These are phyloP conservation scores for Malacosoma neustria DNA, from an alignment of 2,888 invertebrate genomes.

Conservation along the genomic window DNA sequence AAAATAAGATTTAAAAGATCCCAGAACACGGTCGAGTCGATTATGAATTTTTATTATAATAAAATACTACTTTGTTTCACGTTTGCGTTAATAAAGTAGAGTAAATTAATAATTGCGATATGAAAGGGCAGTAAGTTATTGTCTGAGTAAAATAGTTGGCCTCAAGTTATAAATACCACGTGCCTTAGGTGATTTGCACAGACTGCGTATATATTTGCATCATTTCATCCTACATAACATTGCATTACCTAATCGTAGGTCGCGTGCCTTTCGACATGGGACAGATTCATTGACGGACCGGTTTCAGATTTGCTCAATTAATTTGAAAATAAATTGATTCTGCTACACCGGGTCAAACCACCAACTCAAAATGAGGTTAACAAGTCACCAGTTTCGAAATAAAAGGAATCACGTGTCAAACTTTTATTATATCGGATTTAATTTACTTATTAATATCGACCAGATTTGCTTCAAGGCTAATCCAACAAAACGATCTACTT, in stretches of 20 bases:
- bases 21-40: too few species aligned
- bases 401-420: slow-evolving; percentile 1
- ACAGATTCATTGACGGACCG: slow-evolving; percentile 47
- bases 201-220: slow-evolving; percentile 6
- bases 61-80: too few species aligned
- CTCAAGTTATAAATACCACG: neutral
- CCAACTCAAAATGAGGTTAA: slow-evolving; percentile 40
- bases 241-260: slow-evolving; percentile 57
- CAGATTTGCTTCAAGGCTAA: neutral
- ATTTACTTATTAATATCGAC: neutral
- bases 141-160: neutral
- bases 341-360: slow-evolving; percentile 41
- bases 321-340: slow-evolving; percentile 59
- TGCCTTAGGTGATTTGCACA: neutral
- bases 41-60: too few species aligned
- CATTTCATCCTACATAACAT: slow-evolving; percentile 46
- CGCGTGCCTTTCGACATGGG: slow-evolving; percentile 55
- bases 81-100: too few species aligned
- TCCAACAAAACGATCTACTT: neutral
- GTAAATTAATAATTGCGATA: neutral
- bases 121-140: neutral
- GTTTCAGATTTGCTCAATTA: slow-evolving; percentile 57
- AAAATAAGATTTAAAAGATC: too few species aligned
- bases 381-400: slow-evolving; percentile 47
- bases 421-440: slow-evolving; percentile 5